These are phyloP conservation scores for Regulus satrapa DNA, from an alignment of 2,113 vertebrate genomes.

Conservation along the genomic window DNA sequence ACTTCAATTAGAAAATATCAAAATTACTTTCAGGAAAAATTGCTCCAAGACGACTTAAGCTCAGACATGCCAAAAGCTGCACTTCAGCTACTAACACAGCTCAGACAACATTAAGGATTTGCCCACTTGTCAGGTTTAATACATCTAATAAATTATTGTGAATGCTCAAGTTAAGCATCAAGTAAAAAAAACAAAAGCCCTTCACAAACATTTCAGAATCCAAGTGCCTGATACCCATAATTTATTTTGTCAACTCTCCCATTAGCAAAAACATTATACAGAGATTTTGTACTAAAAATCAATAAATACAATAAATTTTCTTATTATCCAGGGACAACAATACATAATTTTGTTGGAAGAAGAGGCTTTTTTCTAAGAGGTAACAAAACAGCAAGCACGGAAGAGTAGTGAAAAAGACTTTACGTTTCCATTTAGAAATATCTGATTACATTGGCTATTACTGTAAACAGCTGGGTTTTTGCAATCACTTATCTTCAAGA, in stretches of 20 bases:
- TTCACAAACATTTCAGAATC: neutral
- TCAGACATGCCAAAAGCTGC: neutral
- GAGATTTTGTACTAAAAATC: neutral
- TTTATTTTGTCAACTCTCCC: neutral
- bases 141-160: neutral
- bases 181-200: neutral
- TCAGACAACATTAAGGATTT: neutral
- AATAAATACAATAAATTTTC: neutral
- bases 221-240: neutral
- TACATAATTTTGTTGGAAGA: neutral
- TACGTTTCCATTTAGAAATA: neutral
- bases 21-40: neutral
- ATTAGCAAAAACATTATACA: neutral
- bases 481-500: constrained; percentile 1
- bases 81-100: neutral
- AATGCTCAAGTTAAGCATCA: neutral
- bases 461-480: neutral
- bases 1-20: neutral
- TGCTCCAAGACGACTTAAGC: neutral
- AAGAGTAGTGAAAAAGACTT: neutral
- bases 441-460: neutral
- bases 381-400: neutral
- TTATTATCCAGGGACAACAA: neutral
- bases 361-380: neutral
- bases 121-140: neutral